phyloP scores from a whole-genome alignment of 2,888 invertebrate species.

The Acanthacorydalis orientalis region DNA sequence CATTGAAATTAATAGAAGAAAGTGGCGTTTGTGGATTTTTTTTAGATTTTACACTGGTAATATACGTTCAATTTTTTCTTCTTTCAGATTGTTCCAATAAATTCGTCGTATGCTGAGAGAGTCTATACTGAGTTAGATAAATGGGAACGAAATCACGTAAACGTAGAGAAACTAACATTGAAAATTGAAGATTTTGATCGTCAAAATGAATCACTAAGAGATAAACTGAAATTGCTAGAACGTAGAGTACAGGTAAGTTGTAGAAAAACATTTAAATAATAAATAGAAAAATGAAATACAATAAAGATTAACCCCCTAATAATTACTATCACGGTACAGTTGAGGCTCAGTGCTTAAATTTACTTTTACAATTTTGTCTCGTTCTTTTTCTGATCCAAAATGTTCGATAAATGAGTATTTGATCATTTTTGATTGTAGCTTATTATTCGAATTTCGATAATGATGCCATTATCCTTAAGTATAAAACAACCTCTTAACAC shows the following conservation, averaged over 20 bases:
- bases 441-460: no score
- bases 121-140: conserved; percentile 52
- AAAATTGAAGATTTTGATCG: conserved; percentile 53
- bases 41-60: no score
- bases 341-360: no score
- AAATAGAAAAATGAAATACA: neutral
- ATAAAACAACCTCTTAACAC: no score
- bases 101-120: conserved; percentile 43
- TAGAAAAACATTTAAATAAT: neutral
- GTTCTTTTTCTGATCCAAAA: no score
- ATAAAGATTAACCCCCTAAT: neutral
- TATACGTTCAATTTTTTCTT: conserved; percentile 6
- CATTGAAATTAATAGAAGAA: no score
- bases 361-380: no score
- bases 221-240: conserved; percentile 52
- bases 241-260: conserved; percentile 49
- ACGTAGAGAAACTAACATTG: conserved; percentile 57
- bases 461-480: no score
- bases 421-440: no score
- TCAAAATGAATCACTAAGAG: conserved; percentile 43
- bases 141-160: conserved; percentile 62
- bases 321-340: no score
- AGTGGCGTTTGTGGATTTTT: no score
- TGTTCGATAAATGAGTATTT: no score
- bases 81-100: conserved; percentile 43